phyloP scores from a whole-genome alignment of 2,797 vertebrate genomes.

The Pseudomugil tenellus region DNA sequence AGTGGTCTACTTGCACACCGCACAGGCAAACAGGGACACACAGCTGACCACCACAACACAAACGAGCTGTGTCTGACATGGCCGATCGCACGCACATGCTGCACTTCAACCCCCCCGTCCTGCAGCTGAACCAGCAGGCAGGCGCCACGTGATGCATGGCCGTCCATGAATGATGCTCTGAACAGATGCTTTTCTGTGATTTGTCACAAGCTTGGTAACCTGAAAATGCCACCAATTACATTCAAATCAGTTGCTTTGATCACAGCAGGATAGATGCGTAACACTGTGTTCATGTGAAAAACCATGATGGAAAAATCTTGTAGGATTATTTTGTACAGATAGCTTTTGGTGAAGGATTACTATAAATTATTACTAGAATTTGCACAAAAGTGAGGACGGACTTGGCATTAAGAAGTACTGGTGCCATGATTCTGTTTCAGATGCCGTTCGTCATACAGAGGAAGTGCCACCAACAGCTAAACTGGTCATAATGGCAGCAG shows the following conservation, averaged over 20 bases:
- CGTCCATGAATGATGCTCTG: background rate
- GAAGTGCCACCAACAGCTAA: slow-evolving; percentile 1
- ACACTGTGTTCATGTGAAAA: too few species aligned
- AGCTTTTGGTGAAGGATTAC: too few species aligned
- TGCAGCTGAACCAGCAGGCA: slow-evolving; percentile 5
- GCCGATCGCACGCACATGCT: slow-evolving; percentile 33
- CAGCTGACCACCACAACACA: slow-evolving; percentile 52
- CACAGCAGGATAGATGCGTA: too few species aligned
- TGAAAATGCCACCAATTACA: background rate
- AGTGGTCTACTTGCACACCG: slow-evolving; percentile 31
- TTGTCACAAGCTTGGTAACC: background rate
- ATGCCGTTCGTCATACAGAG: background rate
- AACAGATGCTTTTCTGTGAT: background rate
- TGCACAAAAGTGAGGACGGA: too few species aligned
- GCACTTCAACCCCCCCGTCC: background rate
- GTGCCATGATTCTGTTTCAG: background rate
- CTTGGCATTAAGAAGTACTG: too few species aligned
- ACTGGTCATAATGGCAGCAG: too few species aligned
- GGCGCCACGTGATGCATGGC: background rate
- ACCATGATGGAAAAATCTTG: too few species aligned
- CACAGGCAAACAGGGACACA: slow-evolving; percentile 24
- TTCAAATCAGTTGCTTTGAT: background rate
- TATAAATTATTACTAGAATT: too few species aligned
- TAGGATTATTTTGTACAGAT: too few species aligned
- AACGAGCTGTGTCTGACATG: slow-evolving; percentile 48